Percentiles rank a stretch among this genome's conserved stretches.
phyloP scores from a whole-genome alignment of 35 echinoderm and acorn worm species.

The Apostichopus japonicus region DNA sequence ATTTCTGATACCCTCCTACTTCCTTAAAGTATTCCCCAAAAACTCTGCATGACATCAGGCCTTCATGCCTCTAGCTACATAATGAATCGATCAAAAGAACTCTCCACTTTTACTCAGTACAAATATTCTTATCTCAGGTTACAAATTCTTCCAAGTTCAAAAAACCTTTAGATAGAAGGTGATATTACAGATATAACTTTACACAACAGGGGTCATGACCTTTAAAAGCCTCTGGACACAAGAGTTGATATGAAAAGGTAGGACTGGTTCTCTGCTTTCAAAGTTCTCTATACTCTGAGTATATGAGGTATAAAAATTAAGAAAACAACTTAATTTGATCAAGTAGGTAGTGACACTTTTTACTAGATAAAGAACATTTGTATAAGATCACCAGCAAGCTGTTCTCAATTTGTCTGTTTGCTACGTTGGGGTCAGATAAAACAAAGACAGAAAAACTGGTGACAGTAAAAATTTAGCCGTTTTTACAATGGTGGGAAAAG shows the following conservation, averaged over 20 bases:
- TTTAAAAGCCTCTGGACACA: neutral
- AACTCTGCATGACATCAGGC: slow-evolving; percentile 15
- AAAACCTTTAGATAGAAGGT: neutral
- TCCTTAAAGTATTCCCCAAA: neutral
- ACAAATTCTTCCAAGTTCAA: neutral
- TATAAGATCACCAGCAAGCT: too few relatives aligned
- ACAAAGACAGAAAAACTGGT: too few relatives aligned
- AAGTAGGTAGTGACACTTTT: neutral
- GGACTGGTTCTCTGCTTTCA: too few relatives aligned
- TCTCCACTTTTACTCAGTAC: neutral
- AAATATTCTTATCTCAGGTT: slow-evolving; percentile 30
- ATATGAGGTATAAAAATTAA: neutral
- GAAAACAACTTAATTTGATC: neutral
- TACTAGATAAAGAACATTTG: too few relatives aligned
- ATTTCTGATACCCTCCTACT: neutral
- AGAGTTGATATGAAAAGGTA: neutral
- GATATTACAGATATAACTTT: neutral
- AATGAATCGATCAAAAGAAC: neutral
- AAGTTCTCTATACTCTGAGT: neutral
- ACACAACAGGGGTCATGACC: slow-evolving; percentile 29
- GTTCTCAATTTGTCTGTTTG: too few relatives aligned
- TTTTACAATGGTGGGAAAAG: too few relatives aligned
- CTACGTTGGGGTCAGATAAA: too few relatives aligned
- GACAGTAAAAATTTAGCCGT: too few relatives aligned
- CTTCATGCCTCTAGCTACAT: neutral